Evolutionary conservation across 2,888 invertebrate genomes (phyloP).

Genomic region (Argynnis bischoffii): DNA sequence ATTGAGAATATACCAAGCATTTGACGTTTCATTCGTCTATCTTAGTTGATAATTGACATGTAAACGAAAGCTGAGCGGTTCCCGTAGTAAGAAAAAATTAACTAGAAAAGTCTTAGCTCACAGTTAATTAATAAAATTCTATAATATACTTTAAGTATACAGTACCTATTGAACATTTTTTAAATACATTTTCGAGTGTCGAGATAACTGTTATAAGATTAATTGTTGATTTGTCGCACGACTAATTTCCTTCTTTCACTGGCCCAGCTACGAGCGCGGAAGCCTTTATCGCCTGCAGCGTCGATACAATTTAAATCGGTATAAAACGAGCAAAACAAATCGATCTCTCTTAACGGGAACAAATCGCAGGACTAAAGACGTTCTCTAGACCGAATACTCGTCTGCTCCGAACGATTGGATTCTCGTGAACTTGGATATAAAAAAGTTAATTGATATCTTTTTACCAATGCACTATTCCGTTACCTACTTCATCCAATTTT

Average conservation of each 20-base stretch:
- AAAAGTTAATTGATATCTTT: constrained; percentile 78
- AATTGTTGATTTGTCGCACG: constrained; percentile 44
- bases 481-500: constrained; percentile 62
- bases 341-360: constrained; percentile 76
- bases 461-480: constrained; percentile 68
- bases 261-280: constrained; percentile 55
- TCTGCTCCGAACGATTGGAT: constrained; percentile 69
- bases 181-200: constrained; percentile 9
- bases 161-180: neutral
- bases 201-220: constrained; percentile 29
- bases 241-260: constrained; percentile 63
- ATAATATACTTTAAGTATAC: neutral
- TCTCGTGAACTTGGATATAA: constrained; percentile 68
- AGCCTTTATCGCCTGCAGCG: constrained; percentile 73
- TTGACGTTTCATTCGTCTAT: neutral
- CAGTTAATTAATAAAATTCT: neutral
- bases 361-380: constrained; percentile 77
- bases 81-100: neutral
- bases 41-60: constrained; percentile 5
- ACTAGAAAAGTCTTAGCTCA: neutral
- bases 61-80: constrained; percentile 4
- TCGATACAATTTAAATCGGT: constrained; percentile 79
- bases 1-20: neutral
- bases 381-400: constrained; percentile 67
- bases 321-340: constrained; percentile 76